phyloP scores from a whole-genome alignment of 2,888 invertebrate genomes.

The Mylabris sibirica region DNA sequence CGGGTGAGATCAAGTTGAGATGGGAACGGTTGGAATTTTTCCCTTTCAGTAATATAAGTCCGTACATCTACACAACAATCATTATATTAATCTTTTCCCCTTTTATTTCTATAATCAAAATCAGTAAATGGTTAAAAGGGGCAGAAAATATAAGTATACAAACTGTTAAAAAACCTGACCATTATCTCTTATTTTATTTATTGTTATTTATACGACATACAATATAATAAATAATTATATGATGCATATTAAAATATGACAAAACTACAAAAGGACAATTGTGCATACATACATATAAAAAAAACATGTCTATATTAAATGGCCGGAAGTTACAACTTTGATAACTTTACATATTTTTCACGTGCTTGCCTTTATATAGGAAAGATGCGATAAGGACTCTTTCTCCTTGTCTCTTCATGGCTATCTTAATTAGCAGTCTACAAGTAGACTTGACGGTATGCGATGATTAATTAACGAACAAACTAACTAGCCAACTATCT shows the following conservation, averaged over 20 bases:
- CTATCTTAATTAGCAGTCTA: constrained; percentile 38
- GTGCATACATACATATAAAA: not conserved
- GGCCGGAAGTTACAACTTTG: constrained; percentile 44
- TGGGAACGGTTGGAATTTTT: constrained; percentile 49
- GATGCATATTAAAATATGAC: not conserved
- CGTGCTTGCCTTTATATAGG: constrained; percentile 29
- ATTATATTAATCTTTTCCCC: not conserved
- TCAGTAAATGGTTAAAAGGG: not conserved
- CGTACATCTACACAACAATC: not conserved
- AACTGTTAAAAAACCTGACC: not conserved
- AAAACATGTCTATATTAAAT: constrained; percentile 39
- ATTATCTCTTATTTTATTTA: constrained; percentile 2
- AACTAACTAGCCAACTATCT: not conserved
- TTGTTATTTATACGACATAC: not conserved
- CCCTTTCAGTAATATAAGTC: constrained; percentile 12
- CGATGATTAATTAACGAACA: constrained; percentile 33
- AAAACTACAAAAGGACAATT: constrained; percentile 3
- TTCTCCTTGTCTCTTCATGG: constrained; percentile 33
- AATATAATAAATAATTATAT: not conserved
- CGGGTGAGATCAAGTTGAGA: constrained; percentile 54
- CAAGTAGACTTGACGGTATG: constrained; percentile 26
- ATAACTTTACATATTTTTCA: constrained; percentile 42
- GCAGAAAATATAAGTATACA: too few relatives aligned
- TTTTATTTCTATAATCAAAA: not conserved
- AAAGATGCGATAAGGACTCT: constrained; percentile 43